A percentile compares a stretch with the other conserved stretches of the same genome.
Evolutionary conservation across 2,888 invertebrate genomes (phyloP).

Genomic region (Eilema depressum): DNA sequence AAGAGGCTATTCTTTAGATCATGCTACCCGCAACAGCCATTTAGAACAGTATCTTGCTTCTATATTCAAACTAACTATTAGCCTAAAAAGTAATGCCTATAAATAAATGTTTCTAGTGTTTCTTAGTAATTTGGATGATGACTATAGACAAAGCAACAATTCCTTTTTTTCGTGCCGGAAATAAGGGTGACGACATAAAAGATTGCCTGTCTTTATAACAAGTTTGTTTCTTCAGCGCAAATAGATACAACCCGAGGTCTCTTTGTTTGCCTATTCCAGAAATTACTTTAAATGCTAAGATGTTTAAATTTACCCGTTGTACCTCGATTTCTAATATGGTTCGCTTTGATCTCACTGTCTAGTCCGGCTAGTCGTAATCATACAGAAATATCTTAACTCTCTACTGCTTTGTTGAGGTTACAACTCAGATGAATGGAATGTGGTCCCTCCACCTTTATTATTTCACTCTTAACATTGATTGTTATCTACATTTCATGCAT

Average conservation of each 20-base stretch:
- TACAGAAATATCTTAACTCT: conserved; percentile 52
- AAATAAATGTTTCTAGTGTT: no score
- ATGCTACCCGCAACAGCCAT: background rate
- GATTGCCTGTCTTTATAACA: conserved; percentile 60
- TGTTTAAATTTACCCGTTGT: conserved; percentile 57
- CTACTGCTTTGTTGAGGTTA: conserved; percentile 49
- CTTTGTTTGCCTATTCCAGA: conserved; percentile 77
- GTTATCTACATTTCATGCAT: conserved; percentile 42
- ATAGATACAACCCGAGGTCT: conserved; percentile 75
- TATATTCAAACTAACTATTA: background rate
- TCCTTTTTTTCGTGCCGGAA: conserved; percentile 28
- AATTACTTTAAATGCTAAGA: conserved; percentile 62
- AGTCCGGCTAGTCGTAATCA: conserved; percentile 53
- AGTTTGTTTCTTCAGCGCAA: conserved; percentile 73
- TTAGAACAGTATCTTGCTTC: no score
- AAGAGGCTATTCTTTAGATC: background rate
- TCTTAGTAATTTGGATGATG: background rate
- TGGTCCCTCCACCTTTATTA: conserved; percentile 53
- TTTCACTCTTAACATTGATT: conserved; percentile 47
- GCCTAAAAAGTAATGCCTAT: background rate
- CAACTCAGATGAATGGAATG: conserved; percentile 60
- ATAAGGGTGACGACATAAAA: conserved; percentile 62
- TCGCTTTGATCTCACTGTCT: conserved; percentile 59
- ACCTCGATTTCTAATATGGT: conserved; percentile 58
- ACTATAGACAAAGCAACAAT: background rate